Evolutionary conservation across 2,888 invertebrate genomes (phyloP).

Genomic region (Drosophila limbata): DNA sequence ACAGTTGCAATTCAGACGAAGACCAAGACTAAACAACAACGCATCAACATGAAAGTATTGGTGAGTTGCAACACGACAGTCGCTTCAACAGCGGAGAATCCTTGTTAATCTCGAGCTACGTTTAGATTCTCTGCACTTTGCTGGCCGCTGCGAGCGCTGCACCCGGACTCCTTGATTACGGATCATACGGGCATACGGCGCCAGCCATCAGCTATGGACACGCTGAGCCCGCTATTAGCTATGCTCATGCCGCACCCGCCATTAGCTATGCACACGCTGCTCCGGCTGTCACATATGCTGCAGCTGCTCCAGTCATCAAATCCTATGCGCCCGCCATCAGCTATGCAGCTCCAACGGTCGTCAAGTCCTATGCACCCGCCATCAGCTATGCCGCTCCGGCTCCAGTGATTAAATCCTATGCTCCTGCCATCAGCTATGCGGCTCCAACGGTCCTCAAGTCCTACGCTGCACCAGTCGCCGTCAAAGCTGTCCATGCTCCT

Average conservation of each 20-base stretch:
- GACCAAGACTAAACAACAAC: constrained; percentile 37
- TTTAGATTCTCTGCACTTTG: constrained; percentile 72
- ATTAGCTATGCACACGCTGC: constrained; percentile 46
- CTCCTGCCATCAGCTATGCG: constrained; percentile 71
- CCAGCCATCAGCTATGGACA: constrained; percentile 47
- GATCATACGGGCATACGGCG: constrained; percentile 42
- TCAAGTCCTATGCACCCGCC: constrained; percentile 68
- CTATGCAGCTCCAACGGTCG: constrained; percentile 45
- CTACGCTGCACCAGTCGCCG: constrained; percentile 58
- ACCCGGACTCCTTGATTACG: constrained; percentile 78
- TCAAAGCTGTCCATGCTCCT: constrained; percentile 68
- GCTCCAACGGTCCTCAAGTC: constrained; percentile 64
- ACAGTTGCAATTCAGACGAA: constrained; percentile 74
- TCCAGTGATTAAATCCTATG: constrained; percentile 61
- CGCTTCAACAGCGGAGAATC: background rate
- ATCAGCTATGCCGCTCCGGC: constrained; percentile 68
- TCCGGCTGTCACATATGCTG: constrained; percentile 63
- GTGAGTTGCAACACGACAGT: constrained; percentile 58
- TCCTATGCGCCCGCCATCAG: constrained; percentile 69
- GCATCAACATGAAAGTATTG: constrained; percentile 78
- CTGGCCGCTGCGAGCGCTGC: constrained; percentile 69
- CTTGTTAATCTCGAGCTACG: background rate
- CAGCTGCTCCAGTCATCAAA: constrained; percentile 53
- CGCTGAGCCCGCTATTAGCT: constrained; percentile 38
- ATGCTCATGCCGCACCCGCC: constrained; percentile 33